Evolutionary conservation across 92 coral and sea anemone species (phyloP), one percentile per base, ranked within the genome.

Genomic region (Zoanthus sansibaricus): DNA sequence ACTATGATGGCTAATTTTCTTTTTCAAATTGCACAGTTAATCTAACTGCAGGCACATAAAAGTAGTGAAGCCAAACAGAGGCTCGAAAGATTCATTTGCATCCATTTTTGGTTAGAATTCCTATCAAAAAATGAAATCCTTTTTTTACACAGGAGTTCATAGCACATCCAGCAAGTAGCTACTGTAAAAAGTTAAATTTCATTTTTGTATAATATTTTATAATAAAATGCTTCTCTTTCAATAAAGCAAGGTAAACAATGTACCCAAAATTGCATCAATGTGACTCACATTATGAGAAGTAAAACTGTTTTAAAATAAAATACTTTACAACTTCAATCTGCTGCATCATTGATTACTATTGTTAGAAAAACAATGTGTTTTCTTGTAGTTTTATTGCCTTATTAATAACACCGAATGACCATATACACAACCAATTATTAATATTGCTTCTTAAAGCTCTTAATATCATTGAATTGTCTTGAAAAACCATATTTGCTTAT

Each of bases 271-370:
- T 78, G 72, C 55, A 56, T 16, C 71, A 58, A 78, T 59, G 59
- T 78, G 52, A 52, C 4, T 78, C 18, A 32, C 6, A 78, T 56
- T 78, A 78, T 14, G 83, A 17, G 7, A 59, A 56, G 71, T 16
- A 33, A 78, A 31, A 45, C 37, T 13, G 20, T 78, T 78, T 25
- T 25, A 25, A 25, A 31, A 20, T 31, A 70, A 15, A 78, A 66
- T 49, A 78, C 42, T n/a, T 16, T 56, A 56, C 83, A 32, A 16
- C 69, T 62, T 16, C 18, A 62, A 0, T 62, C 58, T 78, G 59
- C 83, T 59, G 83, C 83, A 78, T 78, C 51, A n/a, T 8, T 59
- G 55, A 46, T 78, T 62, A 33, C 33, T 18, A 37, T 78, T 77
- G 69, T 77, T 14, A 7, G 0, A 17, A n/a, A 55, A 1, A 74